Conservation (phyloP, 2,888 invertebrate species). For the Erpobdella octoculata region DNA sequence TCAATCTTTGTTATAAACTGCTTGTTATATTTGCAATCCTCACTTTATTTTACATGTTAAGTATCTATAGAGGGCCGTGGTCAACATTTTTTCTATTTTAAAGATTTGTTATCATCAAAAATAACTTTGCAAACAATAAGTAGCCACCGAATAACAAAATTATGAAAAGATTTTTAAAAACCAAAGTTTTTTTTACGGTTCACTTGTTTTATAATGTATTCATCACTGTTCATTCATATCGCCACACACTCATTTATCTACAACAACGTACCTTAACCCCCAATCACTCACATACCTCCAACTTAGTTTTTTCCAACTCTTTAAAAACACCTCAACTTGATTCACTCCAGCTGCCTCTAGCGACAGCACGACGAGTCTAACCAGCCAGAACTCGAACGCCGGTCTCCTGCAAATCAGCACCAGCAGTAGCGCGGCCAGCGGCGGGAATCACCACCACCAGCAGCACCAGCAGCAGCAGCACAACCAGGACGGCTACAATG, state of each 20-base stretch:
- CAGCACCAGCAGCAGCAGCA: background rate
- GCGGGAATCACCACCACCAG: slow-evolving; percentile 4
- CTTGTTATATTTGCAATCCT: no score
- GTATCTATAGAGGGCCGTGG: no score
- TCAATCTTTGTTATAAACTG: no score
- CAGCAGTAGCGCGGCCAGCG: background rate
- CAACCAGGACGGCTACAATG: slow-evolving; percentile 53
- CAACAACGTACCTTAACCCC: background rate
- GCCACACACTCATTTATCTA: background rate
- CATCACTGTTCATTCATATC: no score
- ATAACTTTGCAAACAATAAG: no score
- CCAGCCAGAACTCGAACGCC: slow-evolving; percentile 43
- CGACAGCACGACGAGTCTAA: slow-evolving; percentile 45
- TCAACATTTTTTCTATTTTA: no score
- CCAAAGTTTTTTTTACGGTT: no score
- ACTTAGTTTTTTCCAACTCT: slow-evolving; percentile 37
- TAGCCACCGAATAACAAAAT: no score
- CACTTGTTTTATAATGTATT: no score
- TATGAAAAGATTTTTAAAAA: no score
- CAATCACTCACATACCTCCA: background rate
- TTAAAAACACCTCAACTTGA: background rate
- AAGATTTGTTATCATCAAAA: no score
- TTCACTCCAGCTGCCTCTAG: slow-evolving; percentile 43
- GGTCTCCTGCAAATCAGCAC: slow-evolving; percentile 16
- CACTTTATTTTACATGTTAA: no score